Evolutionary conservation across 2,797 vertebrate genomes (phyloP).

Genomic region (Semotilus atromaculatus): DNA sequence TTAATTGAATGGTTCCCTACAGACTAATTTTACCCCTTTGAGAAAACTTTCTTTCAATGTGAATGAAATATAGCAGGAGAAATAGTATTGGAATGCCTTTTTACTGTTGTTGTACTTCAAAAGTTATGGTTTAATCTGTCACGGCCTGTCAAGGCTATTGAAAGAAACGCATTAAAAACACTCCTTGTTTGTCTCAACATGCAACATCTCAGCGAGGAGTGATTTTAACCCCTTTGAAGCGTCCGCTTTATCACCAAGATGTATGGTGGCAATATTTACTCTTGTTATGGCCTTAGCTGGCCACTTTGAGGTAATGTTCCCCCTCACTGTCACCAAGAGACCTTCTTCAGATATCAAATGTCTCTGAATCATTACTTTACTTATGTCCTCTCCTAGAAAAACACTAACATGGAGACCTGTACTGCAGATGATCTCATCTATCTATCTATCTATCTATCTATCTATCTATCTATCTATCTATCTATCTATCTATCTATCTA

Average conservation of each 20-base stretch:
- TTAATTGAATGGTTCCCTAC: slow-evolving; percentile 71
- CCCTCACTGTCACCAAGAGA: slow-evolving; percentile 18
- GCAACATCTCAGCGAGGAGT: not conserved
- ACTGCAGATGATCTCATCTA: not conserved
- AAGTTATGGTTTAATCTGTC: slow-evolving; percentile 31
- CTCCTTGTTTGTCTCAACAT: slow-evolving; percentile 7
- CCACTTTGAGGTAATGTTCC: slow-evolving; percentile 28
- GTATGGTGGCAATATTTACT: slow-evolving; percentile 34
- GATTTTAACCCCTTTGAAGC: slow-evolving; percentile 15
- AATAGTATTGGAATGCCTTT: not conserved
- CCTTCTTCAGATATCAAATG: slow-evolving; percentile 9
- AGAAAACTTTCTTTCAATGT: slow-evolving; percentile 64
- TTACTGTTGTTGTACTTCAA: slow-evolving; percentile 5
- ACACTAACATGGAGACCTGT: not conserved
- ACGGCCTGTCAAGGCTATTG: slow-evolving; percentile 7
- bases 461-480: no score
- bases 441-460: no score
- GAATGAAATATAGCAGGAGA: slow-evolving; percentile 50
- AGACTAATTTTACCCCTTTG: slow-evolving; percentile 60
- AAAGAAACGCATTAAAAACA: slow-evolving; percentile 2
- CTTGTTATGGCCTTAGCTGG: slow-evolving; percentile 20
- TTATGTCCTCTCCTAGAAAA: not conserved
- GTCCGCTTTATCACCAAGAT: not conserved
- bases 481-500: no score
- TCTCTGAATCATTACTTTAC: slow-evolving; percentile 8